phyloP scores from a whole-genome alignment of 2,888 invertebrate species.

The Notodonta ziczac region DNA sequence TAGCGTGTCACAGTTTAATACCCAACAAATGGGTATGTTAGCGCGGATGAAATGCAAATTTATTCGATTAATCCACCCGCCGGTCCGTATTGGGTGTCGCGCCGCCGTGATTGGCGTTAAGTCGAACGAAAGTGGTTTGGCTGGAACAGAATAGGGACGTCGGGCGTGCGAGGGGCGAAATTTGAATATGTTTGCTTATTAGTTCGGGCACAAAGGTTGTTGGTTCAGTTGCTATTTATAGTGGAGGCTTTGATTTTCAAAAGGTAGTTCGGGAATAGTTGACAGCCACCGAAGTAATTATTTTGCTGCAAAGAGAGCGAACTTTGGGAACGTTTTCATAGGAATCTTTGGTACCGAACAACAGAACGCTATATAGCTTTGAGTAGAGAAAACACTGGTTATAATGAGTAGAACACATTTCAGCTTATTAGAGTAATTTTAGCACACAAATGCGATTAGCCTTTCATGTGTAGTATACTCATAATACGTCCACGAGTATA shows the following conservation, averaged over 20 bases:
- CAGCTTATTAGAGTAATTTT: too few species aligned
- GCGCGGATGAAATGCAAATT: slow-evolving; percentile 76
- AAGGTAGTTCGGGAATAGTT: not conserved
- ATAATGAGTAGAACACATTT: too few species aligned
- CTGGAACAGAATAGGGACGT: slow-evolving; percentile 61
- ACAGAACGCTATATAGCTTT: too few species aligned
- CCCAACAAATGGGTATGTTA: slow-evolving; percentile 80
- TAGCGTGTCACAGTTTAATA: slow-evolving; percentile 57
- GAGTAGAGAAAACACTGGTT: too few species aligned
- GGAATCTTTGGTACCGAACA: too few species aligned
- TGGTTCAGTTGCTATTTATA: slow-evolving; percentile 33
- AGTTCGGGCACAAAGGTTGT: slow-evolving; percentile 47
- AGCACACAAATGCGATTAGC: too few species aligned
- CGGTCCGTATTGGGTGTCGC: slow-evolving; percentile 78
- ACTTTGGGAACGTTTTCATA: too few species aligned
- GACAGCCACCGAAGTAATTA: not conserved
- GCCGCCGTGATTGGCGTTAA: slow-evolving; percentile 79
- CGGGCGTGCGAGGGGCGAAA: slow-evolving; percentile 47
- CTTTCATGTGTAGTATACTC: too few species aligned
- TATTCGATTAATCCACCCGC: slow-evolving; percentile 81
- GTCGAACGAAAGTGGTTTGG: slow-evolving; percentile 69
- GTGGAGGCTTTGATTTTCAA: slow-evolving; percentile 27
- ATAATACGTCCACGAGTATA: too few species aligned
- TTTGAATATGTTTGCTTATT: slow-evolving; percentile 73
- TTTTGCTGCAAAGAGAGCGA: too few species aligned